Evolutionary conservation across 37 sponge, comb jelly and placozoan species (phyloP), one percentile per base, ranked within the genome.

Genomic region (Agelas oroides): DNA sequence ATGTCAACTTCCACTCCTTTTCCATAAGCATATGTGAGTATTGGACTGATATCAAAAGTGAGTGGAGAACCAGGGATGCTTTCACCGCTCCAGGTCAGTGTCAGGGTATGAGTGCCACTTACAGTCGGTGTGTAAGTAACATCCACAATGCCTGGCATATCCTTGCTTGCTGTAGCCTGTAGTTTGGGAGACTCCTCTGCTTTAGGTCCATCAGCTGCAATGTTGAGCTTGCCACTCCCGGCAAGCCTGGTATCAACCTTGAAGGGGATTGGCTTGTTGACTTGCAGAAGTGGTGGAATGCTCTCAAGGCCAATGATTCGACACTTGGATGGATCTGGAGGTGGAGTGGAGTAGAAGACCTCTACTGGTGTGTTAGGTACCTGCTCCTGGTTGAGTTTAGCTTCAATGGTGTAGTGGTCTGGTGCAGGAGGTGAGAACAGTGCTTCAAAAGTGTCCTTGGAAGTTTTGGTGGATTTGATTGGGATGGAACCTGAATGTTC

Each of bases 151-250:
- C 83, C 83, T 14, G 17, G 33, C 31, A 69, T 62, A 21, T 54
- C 70, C 14, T 41, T 15, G 12, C 30, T 59, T 3, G 77, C 53
- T 21, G 67, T 82, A 0, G 40, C 74, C 53, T 66, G 70, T 5
- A 65, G 34, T 36, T 67, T 61, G 34, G 90, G 59, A 5, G 73
- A 41, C 16, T 67, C 62, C 37, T 73, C 80, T 1, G 70, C 46
- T 1, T 37, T 0, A 34, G 76, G 87, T 5, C 87, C 84, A 20
- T 78, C 61, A 19, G 86, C 41, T 58, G 63, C 41, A 28, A 86
- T 89, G 0, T 70, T 38, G 38, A 95, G 80, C 25, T 92, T 77
- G 35, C 88, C 96, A 75, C 77, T 79, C 0, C 96, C 96, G 40
- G 94, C 96, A 19, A 86, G 78, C 13, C 81, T 79, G 36, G 84